These are phyloP conservation scores for Alloscopus bannaensis DNA, from an alignment of 2,888 invertebrate genomes.

Conservation along the genomic window DNA sequence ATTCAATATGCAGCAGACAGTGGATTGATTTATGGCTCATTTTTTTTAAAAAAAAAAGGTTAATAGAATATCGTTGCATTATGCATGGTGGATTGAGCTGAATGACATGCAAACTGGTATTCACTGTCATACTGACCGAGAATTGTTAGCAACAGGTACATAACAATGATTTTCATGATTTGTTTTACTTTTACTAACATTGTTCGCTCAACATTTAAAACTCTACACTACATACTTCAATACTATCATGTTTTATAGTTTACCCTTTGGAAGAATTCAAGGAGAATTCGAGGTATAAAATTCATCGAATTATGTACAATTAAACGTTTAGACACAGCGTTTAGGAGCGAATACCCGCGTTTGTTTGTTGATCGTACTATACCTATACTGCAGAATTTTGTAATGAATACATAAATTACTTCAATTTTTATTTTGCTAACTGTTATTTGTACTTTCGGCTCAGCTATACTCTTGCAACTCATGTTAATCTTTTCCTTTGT, in stretches of 20 bases:
- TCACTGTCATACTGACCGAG: slow-evolving; percentile 29
- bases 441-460: background rate
- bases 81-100: too few species aligned
- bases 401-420: background rate
- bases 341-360: too few species aligned
- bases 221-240: slow-evolving; percentile 51
- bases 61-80: too few species aligned
- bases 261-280: too few species aligned
- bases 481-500: background rate
- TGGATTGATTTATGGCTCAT: too few species aligned
- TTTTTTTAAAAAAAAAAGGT: too few species aligned
- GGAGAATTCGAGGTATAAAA: too few species aligned
- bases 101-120: too few species aligned
- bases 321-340: too few species aligned
- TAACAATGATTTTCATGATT: slow-evolving; percentile 65
- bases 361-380: background rate
- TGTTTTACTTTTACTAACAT: slow-evolving; percentile 56
- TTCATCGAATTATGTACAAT: too few species aligned
- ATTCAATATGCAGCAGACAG: too few species aligned
- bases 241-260: slow-evolving; percentile 29
- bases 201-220: too few species aligned
- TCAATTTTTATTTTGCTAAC: background rate
- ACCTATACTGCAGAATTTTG: background rate
- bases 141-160: slow-evolving; percentile 58
- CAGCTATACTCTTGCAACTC: background rate